Evolutionary conservation across 2,113 vertebrate species (phyloP).

Genomic region (Leucosticte australis): DNA sequence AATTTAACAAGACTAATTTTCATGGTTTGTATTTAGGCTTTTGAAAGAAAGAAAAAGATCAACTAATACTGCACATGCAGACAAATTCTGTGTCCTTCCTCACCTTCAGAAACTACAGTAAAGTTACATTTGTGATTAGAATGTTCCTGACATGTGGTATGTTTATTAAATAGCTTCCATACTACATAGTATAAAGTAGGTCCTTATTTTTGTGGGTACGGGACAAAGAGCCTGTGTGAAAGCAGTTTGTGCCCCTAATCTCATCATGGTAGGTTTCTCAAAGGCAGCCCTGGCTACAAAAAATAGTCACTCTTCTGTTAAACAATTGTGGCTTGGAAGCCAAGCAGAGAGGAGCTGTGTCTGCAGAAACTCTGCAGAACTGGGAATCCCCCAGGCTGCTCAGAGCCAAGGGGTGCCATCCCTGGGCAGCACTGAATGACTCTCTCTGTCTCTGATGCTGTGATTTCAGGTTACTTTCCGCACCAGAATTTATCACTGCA

Average conservation of each 20-base stretch:
- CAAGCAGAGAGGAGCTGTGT: background rate
- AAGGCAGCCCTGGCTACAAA: background rate
- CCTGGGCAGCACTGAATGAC: background rate
- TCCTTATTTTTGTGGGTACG: background rate
- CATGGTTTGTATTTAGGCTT: background rate
- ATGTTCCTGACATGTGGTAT: background rate
- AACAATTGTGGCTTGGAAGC: background rate
- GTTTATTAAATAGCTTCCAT: background rate
- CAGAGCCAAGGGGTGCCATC: background rate
- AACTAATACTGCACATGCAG: background rate
- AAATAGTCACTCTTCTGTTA: background rate
- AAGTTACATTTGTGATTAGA: background rate
- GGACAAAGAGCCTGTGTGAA: background rate
- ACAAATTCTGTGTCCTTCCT: background rate
- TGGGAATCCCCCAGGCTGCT: background rate
- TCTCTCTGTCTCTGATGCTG: background rate
- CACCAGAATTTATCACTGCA: constrained; percentile 93
- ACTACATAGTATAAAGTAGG: background rate
- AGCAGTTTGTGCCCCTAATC: background rate
- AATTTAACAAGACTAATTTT: constrained; percentile 10
- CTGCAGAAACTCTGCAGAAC: background rate
- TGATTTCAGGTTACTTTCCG: constrained; percentile 86
- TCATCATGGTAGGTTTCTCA: background rate
- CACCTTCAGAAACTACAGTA: background rate
- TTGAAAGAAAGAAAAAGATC: background rate